phyloP scores from a whole-genome alignment of 2,888 invertebrate species.

The Mythimna vitellina region DNA sequence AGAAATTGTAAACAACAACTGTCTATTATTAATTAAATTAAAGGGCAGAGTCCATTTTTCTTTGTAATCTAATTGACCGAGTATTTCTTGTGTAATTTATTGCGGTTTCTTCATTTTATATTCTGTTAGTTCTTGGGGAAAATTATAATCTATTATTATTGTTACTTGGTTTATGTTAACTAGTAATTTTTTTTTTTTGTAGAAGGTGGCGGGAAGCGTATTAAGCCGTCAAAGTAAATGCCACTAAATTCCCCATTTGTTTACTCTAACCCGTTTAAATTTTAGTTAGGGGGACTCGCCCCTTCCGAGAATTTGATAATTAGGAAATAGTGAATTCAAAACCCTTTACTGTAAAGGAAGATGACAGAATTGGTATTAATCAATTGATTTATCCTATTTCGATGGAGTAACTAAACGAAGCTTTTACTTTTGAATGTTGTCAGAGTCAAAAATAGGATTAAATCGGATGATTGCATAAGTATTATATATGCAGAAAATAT shows the following conservation, averaged over 20 bases:
- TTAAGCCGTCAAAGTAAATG: conserved; percentile 55
- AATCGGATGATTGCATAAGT: neutral
- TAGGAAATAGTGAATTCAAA: conserved; percentile 89
- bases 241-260: conserved; percentile 64
- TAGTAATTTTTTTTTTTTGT: neutral
- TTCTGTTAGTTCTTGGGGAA: conserved; percentile 34
- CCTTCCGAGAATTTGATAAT: conserved; percentile 78
- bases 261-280: conserved; percentile 67
- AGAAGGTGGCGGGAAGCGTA: neutral
- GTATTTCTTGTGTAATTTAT: conserved; percentile 42
- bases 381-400: conserved; percentile 71
- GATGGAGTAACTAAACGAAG: neutral
- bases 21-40: conserved; percentile 39
- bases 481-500: neutral
- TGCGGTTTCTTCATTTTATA: conserved; percentile 44
- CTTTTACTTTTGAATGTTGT: neutral
- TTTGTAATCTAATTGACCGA: conserved; percentile 6
- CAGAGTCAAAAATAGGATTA: neutral
- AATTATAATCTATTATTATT: conserved; percentile 24
- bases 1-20: conserved; percentile 16
- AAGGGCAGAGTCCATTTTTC: conserved; percentile 15
- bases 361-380: conserved; percentile 77
- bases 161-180: conserved; percentile 13
- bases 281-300: conserved; percentile 74
- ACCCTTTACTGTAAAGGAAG: conserved; percentile 80